Evolutionary conservation across 2,797 vertebrate species (phyloP).

Genomic region (Alauda arvensis): DNA sequence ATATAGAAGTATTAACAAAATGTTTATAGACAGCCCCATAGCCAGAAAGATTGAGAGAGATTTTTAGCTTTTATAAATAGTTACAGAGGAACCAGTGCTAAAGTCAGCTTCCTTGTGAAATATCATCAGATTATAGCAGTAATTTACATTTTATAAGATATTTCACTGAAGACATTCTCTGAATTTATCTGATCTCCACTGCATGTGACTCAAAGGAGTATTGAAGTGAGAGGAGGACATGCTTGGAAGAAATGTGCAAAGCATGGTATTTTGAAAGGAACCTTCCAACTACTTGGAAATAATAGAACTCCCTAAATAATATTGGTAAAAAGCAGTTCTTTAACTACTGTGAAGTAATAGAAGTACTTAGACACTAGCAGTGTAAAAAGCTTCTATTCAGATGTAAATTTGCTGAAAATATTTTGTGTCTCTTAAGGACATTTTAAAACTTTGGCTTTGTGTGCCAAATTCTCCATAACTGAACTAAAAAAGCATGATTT

Average conservation of each 20-base stretch:
- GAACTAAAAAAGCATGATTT: not conserved
- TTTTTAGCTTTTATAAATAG: not conserved
- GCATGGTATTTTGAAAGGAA: not conserved
- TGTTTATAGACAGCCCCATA: not conserved
- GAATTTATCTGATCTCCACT: conserved; percentile 3
- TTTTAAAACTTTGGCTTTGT: not conserved
- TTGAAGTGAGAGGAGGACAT: not conserved
- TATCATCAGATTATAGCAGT: conserved; percentile 13
- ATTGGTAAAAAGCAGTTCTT: not conserved
- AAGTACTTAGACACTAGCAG: not conserved
- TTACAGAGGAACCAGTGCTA: not conserved
- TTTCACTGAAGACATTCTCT: not conserved
- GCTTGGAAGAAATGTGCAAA: not conserved
- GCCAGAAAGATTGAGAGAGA: not conserved
- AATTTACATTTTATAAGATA: conserved; percentile 32
- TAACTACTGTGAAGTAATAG: not conserved
- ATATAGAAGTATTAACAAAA: not conserved
- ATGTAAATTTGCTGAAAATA: not conserved
- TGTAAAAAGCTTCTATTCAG: not conserved
- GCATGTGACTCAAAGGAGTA: not conserved
- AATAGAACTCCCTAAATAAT: not conserved
- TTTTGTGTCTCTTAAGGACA: not conserved
- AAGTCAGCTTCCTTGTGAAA: conserved; percentile 7
- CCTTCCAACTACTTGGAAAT: not conserved
- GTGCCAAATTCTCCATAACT: not conserved